Conservation (phyloP, 2,113 vertebrate genomes). For the Asarcornis scutulata region DNA sequence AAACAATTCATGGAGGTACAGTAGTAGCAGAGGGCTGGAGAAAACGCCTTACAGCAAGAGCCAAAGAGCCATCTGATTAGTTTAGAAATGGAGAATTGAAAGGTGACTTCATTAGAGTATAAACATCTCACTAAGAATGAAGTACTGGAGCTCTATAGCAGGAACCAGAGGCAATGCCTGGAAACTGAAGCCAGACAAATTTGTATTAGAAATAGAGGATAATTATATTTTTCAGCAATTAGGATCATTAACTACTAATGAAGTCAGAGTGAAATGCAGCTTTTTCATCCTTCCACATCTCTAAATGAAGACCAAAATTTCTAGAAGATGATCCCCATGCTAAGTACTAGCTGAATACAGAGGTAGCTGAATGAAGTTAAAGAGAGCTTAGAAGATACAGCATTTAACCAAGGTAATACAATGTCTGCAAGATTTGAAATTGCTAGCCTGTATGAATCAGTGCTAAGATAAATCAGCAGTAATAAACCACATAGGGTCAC, state of each 20-base stretch:
- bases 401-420: not conserved
- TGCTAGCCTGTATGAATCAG: not conserved
- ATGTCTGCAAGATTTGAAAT: not conserved
- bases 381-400: not conserved
- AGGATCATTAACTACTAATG: conserved; percentile 2
- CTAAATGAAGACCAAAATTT: not conserved
- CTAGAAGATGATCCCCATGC: not conserved
- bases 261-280: not conserved
- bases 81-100: conserved; percentile 17
- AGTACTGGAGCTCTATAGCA: not conserved
- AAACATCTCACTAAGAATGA: conserved; percentile 7
- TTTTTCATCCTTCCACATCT: not conserved
- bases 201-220: conserved; percentile 16
- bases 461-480: not conserved
- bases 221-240: conserved; percentile 45
- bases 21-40: not conserved
- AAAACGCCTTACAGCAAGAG: conserved; percentile 5
- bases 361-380: not conserved
- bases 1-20: not conserved
- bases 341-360: not conserved
- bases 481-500: not conserved
- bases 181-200: conserved; percentile 42
- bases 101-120: conserved; percentile 49
- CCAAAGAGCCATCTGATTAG: conserved; percentile 13
- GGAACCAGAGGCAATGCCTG: conserved; percentile 44